These are phyloP conservation scores for Aphrocallistes beatrix DNA, from an alignment of 37 sponge, comb jelly and placozoan genomes.

Conservation along the genomic window DNA sequence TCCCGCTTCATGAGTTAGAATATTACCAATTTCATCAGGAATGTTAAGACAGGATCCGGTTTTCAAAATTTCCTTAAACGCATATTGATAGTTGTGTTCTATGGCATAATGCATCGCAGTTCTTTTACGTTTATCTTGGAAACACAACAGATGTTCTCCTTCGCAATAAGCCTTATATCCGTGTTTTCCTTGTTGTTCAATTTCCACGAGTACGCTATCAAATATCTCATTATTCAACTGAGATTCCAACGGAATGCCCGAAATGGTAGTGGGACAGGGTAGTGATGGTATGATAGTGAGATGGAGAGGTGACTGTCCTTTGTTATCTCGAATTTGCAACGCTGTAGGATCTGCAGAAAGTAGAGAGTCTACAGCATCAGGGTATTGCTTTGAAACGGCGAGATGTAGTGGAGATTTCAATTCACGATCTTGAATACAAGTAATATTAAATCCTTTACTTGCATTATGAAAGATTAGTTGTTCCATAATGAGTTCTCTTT, in stretches of 20 bases:
- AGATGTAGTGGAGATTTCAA: neutral
- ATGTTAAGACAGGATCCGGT: neutral
- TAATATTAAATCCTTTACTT: neutral
- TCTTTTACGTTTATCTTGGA: neutral
- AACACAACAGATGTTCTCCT: neutral
- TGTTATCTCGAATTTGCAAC: neutral
- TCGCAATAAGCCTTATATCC: neutral
- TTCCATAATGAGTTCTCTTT: neutral
- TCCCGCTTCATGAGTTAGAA: neutral
- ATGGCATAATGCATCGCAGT: conserved; percentile 10
- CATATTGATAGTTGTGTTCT: neutral
- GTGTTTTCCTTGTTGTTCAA: neutral
- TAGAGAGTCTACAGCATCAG: neutral
- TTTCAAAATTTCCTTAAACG: neutral
- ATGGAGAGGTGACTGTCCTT: neutral
- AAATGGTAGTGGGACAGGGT: neutral
- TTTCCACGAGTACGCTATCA: neutral
- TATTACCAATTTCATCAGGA: neutral
- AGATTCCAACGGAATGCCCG: neutral
- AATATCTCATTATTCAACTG: neutral
- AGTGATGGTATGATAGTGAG: neutral
- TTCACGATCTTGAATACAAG: neutral
- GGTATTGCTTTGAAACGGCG: neutral
- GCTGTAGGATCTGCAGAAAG: neutral
- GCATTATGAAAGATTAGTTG: neutral